Base-by-base conservation (phyloP, 2,888 invertebrate species). In the Caenorhabditis sulstoni region DNA sequence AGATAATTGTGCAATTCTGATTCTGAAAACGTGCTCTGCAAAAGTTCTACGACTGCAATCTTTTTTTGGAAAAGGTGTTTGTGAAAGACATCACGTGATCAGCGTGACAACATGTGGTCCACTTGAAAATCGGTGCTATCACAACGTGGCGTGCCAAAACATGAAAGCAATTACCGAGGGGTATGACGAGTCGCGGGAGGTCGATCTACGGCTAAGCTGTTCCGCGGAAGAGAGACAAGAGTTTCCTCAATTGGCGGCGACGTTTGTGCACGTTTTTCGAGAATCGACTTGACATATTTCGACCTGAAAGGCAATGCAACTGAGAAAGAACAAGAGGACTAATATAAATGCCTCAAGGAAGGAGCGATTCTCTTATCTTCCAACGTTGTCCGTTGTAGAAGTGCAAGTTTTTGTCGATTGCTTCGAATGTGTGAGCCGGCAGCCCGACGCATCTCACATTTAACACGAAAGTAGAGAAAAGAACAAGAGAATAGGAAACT, bases 101-200 rank as follows among this genome's bases (percentile, higher is more conserved):
- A 47, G 23, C 55, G 57, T 65, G n/a, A n/a, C 58, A 47, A 50
- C 20, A 64, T 29, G n/a, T 14, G 57, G 62, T 50, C 57, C 64
- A 73, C 73, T 73, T 65, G 73, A 73, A 29, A 58, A 64, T 64
- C 29, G 29, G 29, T 7, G 53, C 57, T 73, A 73, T 73, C 73
- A 73, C 64, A 39, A 55, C 52, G 41, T 62, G 62, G 39, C 29
- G 47, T 47, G 55, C 29, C 14, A 73, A 55, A 70, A 70, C 62
- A 71, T 62, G 57, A 55, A 73, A 73, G 73, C 73, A 73, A 73
- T 73, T 73, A 73, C 73, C 73, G 73, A 49, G 73, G 64, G 58
- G 73, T 44, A 39, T 64, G 64, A 50, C 73, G 73, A 73, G 64
- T 64, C 58, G 50, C 49, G 20, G 78, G 65, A 61, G 78, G 78